Evolutionary conservation across 2,113 vertebrate genomes (phyloP), one percentile per base, ranked within the genome.

Genomic region (Oenanthe oenanthe): DNA sequence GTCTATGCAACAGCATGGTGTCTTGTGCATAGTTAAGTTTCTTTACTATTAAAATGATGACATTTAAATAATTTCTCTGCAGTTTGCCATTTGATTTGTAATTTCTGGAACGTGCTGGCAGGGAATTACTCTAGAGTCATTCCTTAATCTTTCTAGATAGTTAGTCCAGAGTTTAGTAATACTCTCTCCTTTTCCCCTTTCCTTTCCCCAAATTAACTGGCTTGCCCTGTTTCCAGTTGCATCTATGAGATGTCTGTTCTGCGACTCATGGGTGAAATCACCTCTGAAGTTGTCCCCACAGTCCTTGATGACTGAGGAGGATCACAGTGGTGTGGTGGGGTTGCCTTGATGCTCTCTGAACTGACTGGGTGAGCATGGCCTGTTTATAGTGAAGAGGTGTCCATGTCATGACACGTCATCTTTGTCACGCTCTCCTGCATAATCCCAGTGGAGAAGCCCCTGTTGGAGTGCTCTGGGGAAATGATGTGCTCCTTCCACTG

Each of bases 351-450:
- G 83, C 54, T 79, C 61, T 88, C 50, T 4, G 6, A 72, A 13
- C 26, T 32, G 45, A 31, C 47, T 34, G 70, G 34, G 48, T 79
- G 54, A 38, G 25, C 48, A 10, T 4, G 45, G 54, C 38, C 58
- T 38, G 16, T 1, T 65, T 84, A 40, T 32, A 80, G 57, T 7
- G 36, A 51, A 47, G 38, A 78, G 34, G 6, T 66, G 54, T 32
- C 85, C 40, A 2, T 2, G 13, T 48, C 72, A 20, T 0, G 14
- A 60, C 32, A 29, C 22, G 6, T 68, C 21, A 53, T 43, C 17
- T 76, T 47, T 0, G 0, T 76, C 0, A 0, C 0, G 1, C 25
- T 85, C 67, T 56, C 38, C 58, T 1, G 1, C 4, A 1, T 34
- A 53, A 72, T 83, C 40, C 45, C 58, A 82, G 58, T 0, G 0